phyloP scores from a whole-genome alignment of 2,797 vertebrate species.

The Cottoperca gobio region DNA sequence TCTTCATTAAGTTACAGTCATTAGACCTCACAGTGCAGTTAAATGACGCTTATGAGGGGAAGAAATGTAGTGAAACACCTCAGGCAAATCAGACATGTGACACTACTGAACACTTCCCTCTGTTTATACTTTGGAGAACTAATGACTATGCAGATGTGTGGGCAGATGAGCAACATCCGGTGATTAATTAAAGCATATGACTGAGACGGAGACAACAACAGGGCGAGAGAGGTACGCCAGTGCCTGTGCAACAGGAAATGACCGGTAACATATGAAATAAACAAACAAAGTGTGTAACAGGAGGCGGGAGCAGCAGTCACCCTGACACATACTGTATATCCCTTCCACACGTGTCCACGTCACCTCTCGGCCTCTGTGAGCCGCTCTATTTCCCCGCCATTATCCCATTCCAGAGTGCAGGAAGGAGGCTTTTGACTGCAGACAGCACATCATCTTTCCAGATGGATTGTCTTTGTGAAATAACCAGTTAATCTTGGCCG shows the following conservation, averaged over 20 bases:
- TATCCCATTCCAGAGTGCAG: conserved; percentile 58
- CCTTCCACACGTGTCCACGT: conserved; percentile 28
- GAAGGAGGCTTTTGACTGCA: conserved; percentile 61
- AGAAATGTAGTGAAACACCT: not conserved
- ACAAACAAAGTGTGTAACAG: conserved; percentile 45
- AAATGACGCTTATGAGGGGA: not conserved
- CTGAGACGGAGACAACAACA: not conserved
- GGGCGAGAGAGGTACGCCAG: not conserved
- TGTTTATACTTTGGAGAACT: not conserved
- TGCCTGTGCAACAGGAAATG: conserved; percentile 12
- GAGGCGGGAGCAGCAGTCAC: conserved; percentile 21
- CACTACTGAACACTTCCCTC: not conserved
- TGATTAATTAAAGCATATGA: conserved; percentile 28
- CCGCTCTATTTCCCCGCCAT: conserved; percentile 62
- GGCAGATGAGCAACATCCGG: conserved; percentile 19
- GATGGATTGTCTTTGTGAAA: conserved; percentile 80
- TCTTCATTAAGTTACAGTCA: not conserved
- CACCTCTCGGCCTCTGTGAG: conserved; percentile 40
- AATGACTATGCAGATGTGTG: conserved; percentile 27
- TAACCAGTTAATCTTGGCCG: conserved; percentile 80
- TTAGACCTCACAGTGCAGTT: too few species aligned
- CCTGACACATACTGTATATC: conserved; percentile 8
- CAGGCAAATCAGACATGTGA: not conserved
- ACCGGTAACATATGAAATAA: conserved; percentile 21
- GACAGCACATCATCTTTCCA: conserved; percentile 74